These are phyloP conservation scores for Stigmatopora argus DNA, from an alignment of 2,113 vertebrate species.

Conservation along the genomic window DNA sequence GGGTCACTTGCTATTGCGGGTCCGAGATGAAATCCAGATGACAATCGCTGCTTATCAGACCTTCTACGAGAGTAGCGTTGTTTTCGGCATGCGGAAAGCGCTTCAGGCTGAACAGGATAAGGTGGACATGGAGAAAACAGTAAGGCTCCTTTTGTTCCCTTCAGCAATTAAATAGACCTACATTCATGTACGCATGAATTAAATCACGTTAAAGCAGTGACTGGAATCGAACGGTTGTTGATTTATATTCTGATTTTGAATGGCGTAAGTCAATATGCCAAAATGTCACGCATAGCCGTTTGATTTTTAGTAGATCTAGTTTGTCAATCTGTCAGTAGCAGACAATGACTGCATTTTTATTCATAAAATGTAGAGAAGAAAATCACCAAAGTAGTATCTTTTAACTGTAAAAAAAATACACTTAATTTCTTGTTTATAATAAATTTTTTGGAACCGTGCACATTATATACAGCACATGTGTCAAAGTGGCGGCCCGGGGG, in stretches of 20 bases:
- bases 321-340: too few species aligned
- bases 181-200: too few species aligned
- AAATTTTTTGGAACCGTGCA: too few species aligned
- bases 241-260: too few species aligned
- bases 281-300: too few species aligned
- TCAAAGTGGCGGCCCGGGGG: too few species aligned
- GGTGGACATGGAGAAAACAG: constrained; percentile 75
- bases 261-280: too few species aligned
- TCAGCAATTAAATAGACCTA: neutral
- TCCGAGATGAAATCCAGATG: constrained; percentile 87
- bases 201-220: too few species aligned
- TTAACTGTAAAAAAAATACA: neutral
- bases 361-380: neutral
- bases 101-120: constrained; percentile 81
- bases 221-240: too few species aligned
- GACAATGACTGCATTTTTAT: neutral
- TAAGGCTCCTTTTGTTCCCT: constrained; percentile 51
- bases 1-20: constrained; percentile 81
- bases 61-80: constrained; percentile 82
- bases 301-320: too few species aligned
- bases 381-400: neutral
- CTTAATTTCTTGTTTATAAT: too few species aligned
- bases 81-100: constrained; percentile 85
- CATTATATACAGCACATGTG: too few species aligned
- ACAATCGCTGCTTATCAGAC: constrained; percentile 83